phyloP scores from a whole-genome alignment of 1,140 invertebrate genomes.

The Euura lappo region DNA sequence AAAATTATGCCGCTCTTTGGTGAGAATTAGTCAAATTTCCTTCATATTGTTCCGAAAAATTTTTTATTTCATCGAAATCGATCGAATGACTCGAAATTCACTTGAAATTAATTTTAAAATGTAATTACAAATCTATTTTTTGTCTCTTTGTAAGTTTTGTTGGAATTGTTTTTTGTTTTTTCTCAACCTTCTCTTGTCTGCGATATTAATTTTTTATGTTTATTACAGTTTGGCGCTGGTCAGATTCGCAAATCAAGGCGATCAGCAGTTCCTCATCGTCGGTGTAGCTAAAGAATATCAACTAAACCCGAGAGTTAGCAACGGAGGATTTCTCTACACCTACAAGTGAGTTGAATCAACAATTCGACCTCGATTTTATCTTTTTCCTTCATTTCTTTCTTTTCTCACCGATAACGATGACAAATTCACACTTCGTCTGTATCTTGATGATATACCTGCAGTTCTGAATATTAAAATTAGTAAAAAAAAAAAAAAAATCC shows the following conservation, averaged over 20 bases:
- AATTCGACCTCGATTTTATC: conserved; percentile 15
- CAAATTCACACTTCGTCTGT: conserved; percentile 41
- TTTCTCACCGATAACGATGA: conserved; percentile 42
- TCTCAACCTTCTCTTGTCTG: too few relatives aligned
- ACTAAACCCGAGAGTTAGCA: conserved; percentile 83
- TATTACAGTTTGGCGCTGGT: conserved; percentile 71
- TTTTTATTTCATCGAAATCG: conserved; percentile 17
- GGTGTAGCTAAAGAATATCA: conserved; percentile 92
- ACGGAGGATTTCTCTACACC: conserved; percentile 85
- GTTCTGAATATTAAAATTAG: conserved; percentile 44
- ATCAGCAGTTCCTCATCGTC: conserved; percentile 79
- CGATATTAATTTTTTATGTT: conserved; percentile 25
- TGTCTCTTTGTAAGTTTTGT: too few relatives aligned
- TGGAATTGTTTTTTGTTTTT: background rate
- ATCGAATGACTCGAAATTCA: background rate
- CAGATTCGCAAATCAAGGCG: conserved; percentile 75
- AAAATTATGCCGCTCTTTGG: conserved; percentile 96
- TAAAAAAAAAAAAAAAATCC: conserved; percentile 15
- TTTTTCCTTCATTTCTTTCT: conserved; percentile 16
- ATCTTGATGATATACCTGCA: conserved; percentile 55
- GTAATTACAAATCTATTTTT: too few relatives aligned
- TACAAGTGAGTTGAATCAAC: conserved; percentile 70
- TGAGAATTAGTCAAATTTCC: conserved; percentile 53
- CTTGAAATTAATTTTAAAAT: too few relatives aligned
- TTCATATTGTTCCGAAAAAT: background rate